A percentile compares a stretch with the other conserved stretches of the same genome.
phyloP scores from a whole-genome alignment of 2,797 vertebrate species.

The Chaetophractus vellerosus region DNA sequence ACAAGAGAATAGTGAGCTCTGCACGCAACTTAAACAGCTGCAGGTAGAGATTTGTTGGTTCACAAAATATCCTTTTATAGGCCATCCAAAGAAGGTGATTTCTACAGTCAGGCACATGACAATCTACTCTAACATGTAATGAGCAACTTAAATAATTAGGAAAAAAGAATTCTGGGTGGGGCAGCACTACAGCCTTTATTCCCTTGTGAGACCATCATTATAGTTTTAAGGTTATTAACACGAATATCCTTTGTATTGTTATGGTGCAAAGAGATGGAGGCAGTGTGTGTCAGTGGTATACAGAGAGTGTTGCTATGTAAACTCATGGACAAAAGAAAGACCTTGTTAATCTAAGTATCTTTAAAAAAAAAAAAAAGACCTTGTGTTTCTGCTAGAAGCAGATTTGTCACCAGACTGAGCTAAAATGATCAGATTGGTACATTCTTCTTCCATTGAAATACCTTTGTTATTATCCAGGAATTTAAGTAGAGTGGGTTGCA shows the following conservation, averaged over 20 bases:
- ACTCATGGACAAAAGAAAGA: neutral
- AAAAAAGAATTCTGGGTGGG: slow-evolving; percentile 19
- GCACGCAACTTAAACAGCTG: slow-evolving; percentile 88
- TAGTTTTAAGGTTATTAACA: neutral
- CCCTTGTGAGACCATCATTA: neutral
- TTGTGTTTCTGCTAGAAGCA: neutral
- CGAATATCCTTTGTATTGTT: neutral
- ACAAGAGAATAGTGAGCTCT: slow-evolving; percentile 89
- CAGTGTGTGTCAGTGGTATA: neutral
- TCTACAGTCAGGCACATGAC: neutral
- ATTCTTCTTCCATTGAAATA: slow-evolving; percentile 4
- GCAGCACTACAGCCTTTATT: neutral
- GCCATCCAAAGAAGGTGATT: neutral
- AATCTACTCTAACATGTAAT: slow-evolving; percentile 8
- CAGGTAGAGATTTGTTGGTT: slow-evolving; percentile 89
- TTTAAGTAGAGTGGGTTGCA: slow-evolving; percentile 43
- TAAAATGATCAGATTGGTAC: neutral
- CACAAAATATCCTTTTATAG: neutral
- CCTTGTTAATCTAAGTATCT: neutral
- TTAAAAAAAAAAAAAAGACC: too few relatives aligned
- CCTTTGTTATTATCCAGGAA: slow-evolving; percentile 48
- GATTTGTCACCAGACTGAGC: neutral
- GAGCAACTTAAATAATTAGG: slow-evolving; percentile 30
- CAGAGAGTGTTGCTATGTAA: neutral
- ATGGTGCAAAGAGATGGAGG: neutral